These are phyloP conservation scores for Lasioglossum baleicum DNA, from an alignment of 1,140 invertebrate species.

Conservation along the genomic window DNA sequence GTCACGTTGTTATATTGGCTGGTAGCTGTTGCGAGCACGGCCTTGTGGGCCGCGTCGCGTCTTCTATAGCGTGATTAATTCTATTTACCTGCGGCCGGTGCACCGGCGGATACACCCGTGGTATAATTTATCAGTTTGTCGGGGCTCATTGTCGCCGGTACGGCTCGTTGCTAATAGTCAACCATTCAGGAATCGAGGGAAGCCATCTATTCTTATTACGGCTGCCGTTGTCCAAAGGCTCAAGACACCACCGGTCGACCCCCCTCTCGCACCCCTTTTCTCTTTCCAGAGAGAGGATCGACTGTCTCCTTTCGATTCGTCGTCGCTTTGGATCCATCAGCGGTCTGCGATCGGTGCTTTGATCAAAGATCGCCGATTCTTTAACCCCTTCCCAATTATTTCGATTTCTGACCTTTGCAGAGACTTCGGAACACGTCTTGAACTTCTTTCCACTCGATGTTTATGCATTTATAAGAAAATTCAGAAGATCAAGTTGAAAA, in stretches of 20 bases:
- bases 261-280: conserved; percentile 1
- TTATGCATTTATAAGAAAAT: too few species aligned
- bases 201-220: conserved; percentile 68
- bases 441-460: too few species aligned
- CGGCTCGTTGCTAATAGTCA: conserved; percentile 65
- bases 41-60: conserved; percentile 16
- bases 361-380: conserved; percentile 21
- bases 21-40: conserved; percentile 45
- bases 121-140: conserved; percentile 69
- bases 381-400: background rate
- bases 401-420: too few species aligned
- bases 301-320: background rate
- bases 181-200: conserved; percentile 64
- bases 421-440: too few species aligned
- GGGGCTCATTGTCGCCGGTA: conserved; percentile 64
- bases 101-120: conserved; percentile 62
- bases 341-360: background rate
- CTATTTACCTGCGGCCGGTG: conserved; percentile 68
- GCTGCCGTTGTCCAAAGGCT: conserved; percentile 58
- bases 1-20: conserved; percentile 70
- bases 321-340: background rate
- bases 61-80: conserved; percentile 69
- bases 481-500: too few species aligned
- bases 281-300: background rate
- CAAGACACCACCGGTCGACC: conserved; percentile 39